Evolutionary conservation across 2,797 vertebrate species (phyloP), one percentile per base, ranked within the genome.

Genomic region (Amblyraja radiata): DNA sequence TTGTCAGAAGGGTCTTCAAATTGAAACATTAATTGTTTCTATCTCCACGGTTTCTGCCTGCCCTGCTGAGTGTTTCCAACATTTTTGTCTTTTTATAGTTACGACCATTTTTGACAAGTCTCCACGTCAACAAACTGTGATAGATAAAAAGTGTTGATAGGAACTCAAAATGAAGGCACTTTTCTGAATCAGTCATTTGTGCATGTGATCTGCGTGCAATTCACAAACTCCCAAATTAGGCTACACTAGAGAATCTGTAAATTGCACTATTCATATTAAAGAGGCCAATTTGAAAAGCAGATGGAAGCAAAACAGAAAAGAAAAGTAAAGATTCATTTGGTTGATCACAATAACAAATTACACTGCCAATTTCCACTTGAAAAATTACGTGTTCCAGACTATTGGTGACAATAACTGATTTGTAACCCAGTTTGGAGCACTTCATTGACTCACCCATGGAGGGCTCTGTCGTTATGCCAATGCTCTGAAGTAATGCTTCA

Each of bases 401-500:
- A 83, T 58, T 11, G 28, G 46, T 25, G 10, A 58, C 23, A 83
- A 25, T 58, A 68, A 68, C 18, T 28, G n/a, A 18, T 68, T 32
- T 32, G 18, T 36, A 0, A 25, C 23, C 80, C 80, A 83, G 46
- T 83, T 10, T 90, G 36, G 46, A 10, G 39, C 9, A 61, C 23
- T 86, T 61, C 28, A n/a, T 54, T 63, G 28, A 68, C 93, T 83
- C 83, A 93, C 93, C 93, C 39, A 93, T 81, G 16, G 93, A 84
- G 81, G 93, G 93, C 68, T 93, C 93, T 21, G 93, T 74, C 28
- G 93, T 80, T 74, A 93, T 93, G 6, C 93, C 93, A 84, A 93
- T 93, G 23, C 93, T 93, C 58, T 93, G 93, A 83, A 93, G 93
- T 23, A 93, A 39, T 58, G 93, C 93, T 58, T 93, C 93, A 68